Evolutionary conservation across 2,888 invertebrate species (phyloP), one percentile per base, ranked within the genome.

Genomic region (Morinoia aosen): DNA sequence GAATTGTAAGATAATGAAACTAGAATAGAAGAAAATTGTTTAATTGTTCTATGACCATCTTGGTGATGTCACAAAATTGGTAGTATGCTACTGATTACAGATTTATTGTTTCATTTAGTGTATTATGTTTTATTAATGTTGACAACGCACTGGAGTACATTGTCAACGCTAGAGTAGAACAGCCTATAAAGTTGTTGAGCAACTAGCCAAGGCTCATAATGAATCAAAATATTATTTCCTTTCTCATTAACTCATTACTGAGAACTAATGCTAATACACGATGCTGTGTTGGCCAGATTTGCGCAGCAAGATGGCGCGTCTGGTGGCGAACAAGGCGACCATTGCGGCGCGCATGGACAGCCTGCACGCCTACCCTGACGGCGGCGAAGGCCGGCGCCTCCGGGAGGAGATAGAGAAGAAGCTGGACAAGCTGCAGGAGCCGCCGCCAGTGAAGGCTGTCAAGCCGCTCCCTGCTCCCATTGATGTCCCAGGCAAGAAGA

Each of bases 391-490:
- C 0, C 97, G 98, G 95, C 98, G 98, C 97, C 98, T 99, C 56
- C 98, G 98, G 64, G 99, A 99, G 97, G 99, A 99, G 97, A 98
- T 99, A 95, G 99, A 99, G 97, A 98, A 99, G 97, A 99, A 99
- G 97, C 97, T 99, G 88, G 99, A 99, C 97, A 99, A 99, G 95
- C 95, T 97, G 76, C 96, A 98, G 97, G 99, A 99, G 97, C 99
- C 99, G 0, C 99, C 99, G 0, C 99, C 99, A 19, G 99, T 99
- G 0, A 99, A 99, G 97, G 98, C 98, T 97, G 98, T 99, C 33
- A 99, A 99, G 97, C 99, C 99, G 0, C 97, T 99, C 8, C 99
- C 99, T 0, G 99, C 99, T 97, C 99, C 99, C 0, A 99, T 99
- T 96, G 99, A 99, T 97, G 99, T 99, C 96, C 98, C 99, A 95